Base-by-base conservation (phyloP, 2,113 vertebrate genomes). In the Centropristis striata region DNA sequence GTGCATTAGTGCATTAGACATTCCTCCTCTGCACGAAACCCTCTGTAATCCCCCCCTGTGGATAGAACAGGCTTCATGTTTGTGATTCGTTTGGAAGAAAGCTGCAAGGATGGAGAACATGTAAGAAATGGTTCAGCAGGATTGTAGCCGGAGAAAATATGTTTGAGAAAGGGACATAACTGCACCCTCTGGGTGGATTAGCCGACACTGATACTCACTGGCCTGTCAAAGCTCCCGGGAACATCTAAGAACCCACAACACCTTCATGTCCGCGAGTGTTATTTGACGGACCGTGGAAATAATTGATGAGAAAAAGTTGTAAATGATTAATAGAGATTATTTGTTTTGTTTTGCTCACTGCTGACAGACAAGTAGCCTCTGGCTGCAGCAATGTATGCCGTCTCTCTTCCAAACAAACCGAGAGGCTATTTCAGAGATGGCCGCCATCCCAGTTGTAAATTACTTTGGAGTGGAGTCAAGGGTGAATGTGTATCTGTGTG, bases 401-500 rank as follows among this genome's bases (percentile, higher is more conserved):
- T 66, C 88, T 75, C 71, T 79, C 80, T 72, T 78, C 75, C 90
- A 86, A 88, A 86, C 71, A 64, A 59, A 82, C 59, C 3, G 36
- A 78, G 78, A 84, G 63, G 79, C 82, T 86, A 58, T 90, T 91
- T 86, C 86, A 75, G 88, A 75, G 42, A 87, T 91, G 89, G 85
- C 84, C 13, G 44, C 77, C 63, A 70, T 92, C 88, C 90, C 84
- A 86, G 84, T 74, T 70, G 74, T 80, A 91, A 92, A 92, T 93
- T 86, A 89, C 83, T 91, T 90, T 92, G 88, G 91, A 92, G 65
- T 74, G 68, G 74, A 86, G 80, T 91, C 90, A 92, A 90, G 85
- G 78, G 76, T 77, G 74, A 64, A 55, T 41, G 58, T 60, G 39
- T 68, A 25, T 66, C 41, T 66, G 58, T 78, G 57, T 66, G 21